A percentile compares a stretch with the other conserved stretches of the same genome.
phyloP scores from a whole-genome alignment of 2,888 invertebrate genomes.

The Antheraea assamensis region DNA sequence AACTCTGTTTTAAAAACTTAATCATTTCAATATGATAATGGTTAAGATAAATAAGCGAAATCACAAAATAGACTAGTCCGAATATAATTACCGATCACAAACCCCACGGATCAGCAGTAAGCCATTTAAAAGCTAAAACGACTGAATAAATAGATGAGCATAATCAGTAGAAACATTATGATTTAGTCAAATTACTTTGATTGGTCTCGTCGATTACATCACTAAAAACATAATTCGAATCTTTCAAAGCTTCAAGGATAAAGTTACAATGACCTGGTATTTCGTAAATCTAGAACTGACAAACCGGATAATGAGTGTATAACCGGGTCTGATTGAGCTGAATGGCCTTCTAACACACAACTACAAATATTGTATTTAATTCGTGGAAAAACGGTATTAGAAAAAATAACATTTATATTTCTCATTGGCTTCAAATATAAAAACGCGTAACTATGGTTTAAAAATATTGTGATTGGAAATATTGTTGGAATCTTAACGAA shows the following conservation, averaged over 20 bases:
- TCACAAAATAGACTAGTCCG: neutral
- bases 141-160: neutral
- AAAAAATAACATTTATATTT: neutral
- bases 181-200: neutral
- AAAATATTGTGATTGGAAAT: too few relatives aligned
- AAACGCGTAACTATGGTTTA: too few relatives aligned
- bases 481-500: too few relatives aligned
- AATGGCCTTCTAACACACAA: conserved; percentile 39
- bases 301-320: conserved; percentile 32
- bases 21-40: too few relatives aligned
- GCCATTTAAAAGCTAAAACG: neutral
- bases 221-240: neutral
- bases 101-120: neutral
- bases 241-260: conserved; percentile 7
- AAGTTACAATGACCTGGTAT: conserved; percentile 28
- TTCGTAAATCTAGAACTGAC: conserved; percentile 23
- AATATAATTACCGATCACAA: neutral
- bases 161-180: neutral
- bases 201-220: neutral
- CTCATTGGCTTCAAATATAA: neutral
- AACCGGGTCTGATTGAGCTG: conserved; percentile 33
- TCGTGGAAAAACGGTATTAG: neutral
- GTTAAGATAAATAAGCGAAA: neutral
- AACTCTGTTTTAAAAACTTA: too few relatives aligned
- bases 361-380: neutral